A percentile compares a stretch with the other conserved stretches of the same genome.
These are phyloP conservation scores for Cephus cinctus DNA, from an alignment of 1,140 invertebrate species.

Conservation along the genomic window DNA sequence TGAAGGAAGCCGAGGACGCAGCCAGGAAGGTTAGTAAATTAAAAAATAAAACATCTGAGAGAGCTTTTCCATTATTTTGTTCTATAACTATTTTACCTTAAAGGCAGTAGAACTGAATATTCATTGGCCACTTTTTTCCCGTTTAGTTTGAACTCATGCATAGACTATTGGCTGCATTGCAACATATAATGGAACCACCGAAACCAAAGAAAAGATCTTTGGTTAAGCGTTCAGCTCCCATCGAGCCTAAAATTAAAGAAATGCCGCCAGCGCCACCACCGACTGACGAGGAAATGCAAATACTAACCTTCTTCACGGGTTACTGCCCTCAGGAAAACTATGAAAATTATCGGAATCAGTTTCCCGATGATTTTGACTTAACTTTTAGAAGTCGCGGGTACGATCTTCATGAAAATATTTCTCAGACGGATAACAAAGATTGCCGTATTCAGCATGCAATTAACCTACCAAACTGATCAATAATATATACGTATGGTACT, in stretches of 20 bases:
- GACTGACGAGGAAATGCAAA: constrained; percentile 46
- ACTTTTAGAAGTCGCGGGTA: constrained; percentile 15
- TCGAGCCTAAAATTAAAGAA: constrained; percentile 21
- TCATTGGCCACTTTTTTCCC: too few species aligned
- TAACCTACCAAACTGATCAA: constrained; percentile 9
- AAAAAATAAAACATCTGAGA: not conserved
- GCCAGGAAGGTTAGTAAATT: constrained; percentile 58
- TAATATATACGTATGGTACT: not conserved
- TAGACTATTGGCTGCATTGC: constrained; percentile 31
- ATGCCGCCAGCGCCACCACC: constrained; percentile 31
- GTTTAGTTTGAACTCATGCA: constrained; percentile 40
- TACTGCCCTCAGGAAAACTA: constrained; percentile 54
- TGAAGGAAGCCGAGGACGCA: constrained; percentile 61
- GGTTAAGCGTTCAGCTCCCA: constrained; percentile 35
- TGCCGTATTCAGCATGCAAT: constrained; percentile 5
- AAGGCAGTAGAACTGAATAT: too few species aligned
- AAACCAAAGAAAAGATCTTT: constrained; percentile 29
- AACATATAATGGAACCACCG: constrained; percentile 55
- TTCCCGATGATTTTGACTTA: constrained; percentile 32
- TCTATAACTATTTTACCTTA: too few species aligned
- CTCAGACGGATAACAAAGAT: constrained; percentile 7
- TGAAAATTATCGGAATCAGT: constrained; percentile 13
- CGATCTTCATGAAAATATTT: not conserved
- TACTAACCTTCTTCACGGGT: constrained; percentile 52
- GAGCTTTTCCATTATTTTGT: not conserved